Evolutionary conservation across 1,140 invertebrate genomes (phyloP).

Genomic region (Tetragonula clypearis): DNA sequence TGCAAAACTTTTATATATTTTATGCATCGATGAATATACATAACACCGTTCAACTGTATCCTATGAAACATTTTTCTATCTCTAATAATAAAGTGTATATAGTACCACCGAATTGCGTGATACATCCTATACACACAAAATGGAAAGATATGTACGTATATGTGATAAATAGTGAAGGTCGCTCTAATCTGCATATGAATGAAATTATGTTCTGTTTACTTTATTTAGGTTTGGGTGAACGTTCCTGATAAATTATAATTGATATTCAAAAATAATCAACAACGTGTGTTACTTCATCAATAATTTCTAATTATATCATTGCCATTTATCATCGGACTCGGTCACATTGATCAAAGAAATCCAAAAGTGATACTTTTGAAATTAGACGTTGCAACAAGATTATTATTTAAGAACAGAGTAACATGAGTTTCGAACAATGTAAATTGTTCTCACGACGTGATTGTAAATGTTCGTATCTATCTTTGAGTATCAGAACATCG

Average conservation of each 20-base stretch:
- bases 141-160: slow-evolving; percentile 4
- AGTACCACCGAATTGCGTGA: neutral
- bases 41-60: neutral
- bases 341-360: slow-evolving; percentile 25
- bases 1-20: neutral
- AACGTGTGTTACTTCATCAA: slow-evolving; percentile 40
- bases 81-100: neutral
- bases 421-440: slow-evolving; percentile 24
- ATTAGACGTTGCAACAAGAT: neutral
- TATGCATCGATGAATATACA: neutral
- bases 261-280: slow-evolving; percentile 23
- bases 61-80: neutral
- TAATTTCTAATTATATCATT: slow-evolving; percentile 40
- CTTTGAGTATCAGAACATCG: slow-evolving; percentile 32
- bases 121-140: neutral
- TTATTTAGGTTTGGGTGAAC: slow-evolving; percentile 53
- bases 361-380: slow-evolving; percentile 14
- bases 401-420: slow-evolving; percentile 25
- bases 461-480: slow-evolving; percentile 34
- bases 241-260: slow-evolving; percentile 56
- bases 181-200: slow-evolving; percentile 24
- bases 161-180: neutral
- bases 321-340: slow-evolving; percentile 47
- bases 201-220: slow-evolving; percentile 33
- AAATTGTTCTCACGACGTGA: slow-evolving; percentile 44